Conservation (phyloP, 1,140 invertebrate genomes). For the Nomia melanderi region DNA sequence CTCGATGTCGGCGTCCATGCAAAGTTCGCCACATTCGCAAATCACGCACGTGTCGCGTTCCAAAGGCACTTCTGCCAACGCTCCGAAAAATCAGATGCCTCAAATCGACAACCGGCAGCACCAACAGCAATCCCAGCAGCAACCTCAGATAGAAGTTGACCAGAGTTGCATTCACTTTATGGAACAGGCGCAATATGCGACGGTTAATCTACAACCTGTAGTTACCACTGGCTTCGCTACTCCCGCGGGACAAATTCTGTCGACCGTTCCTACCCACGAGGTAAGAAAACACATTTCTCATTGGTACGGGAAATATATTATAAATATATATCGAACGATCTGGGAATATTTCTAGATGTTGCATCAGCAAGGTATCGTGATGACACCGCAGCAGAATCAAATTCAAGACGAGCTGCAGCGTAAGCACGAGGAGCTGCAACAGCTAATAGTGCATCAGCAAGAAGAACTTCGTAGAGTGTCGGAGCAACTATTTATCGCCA, state of each 20-base stretch:
- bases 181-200: conserved; percentile 84
- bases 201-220: conserved; percentile 84
- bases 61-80: conserved; percentile 56
- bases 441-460: conserved; percentile 92
- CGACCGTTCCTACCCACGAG: conserved; percentile 66
- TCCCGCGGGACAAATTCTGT: conserved; percentile 69
- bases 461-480: conserved; percentile 91
- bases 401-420: conserved; percentile 88
- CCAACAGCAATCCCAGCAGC: conserved; percentile 55
- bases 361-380: conserved; percentile 81
- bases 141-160: conserved; percentile 61
- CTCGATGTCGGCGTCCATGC: conserved; percentile 86
- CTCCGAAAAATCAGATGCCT: conserved; percentile 52
- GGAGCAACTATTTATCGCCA: conserved; percentile 91
- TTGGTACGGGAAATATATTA: not conserved
- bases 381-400: conserved; percentile 85
- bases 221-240: conserved; percentile 77
- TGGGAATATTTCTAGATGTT: conserved; percentile 66
- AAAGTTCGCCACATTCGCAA: conserved; percentile 83
- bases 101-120: conserved; percentile 50
- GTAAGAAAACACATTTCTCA: conserved; percentile 56
- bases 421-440: conserved; percentile 92
- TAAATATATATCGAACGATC: not conserved
- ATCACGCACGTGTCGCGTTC: conserved; percentile 78
- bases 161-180: conserved; percentile 77